Evolutionary conservation across 2,113 vertebrate genomes (phyloP).

Genomic region (Myanophis thanlyinensis): DNA sequence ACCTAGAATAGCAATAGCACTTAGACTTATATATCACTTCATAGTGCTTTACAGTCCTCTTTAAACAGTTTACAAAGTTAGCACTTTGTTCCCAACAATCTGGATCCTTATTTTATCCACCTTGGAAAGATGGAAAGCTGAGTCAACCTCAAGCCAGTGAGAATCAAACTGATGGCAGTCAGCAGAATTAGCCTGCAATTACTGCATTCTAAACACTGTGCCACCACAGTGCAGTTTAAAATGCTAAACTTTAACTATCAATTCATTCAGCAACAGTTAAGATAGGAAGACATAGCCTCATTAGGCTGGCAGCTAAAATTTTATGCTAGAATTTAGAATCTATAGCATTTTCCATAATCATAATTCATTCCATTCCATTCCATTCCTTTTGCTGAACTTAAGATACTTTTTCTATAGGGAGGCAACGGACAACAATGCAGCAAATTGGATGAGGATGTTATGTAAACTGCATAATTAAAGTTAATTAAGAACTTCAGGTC

Average conservation of each 20-base stretch:
- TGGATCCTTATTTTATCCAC: too few relatives aligned
- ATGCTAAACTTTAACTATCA: neutral
- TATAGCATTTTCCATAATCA: neutral
- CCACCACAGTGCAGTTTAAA: too few relatives aligned
- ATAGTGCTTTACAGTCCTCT: too few relatives aligned
- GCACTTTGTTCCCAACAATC: too few relatives aligned
- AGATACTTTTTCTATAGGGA: slow-evolving; percentile 38
- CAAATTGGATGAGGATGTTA: slow-evolving; percentile 37
- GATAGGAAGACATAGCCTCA: neutral
- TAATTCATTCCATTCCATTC: neutral
- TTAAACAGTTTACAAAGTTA: too few relatives aligned
- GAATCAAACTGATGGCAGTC: neutral
- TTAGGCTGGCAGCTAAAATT: neutral
- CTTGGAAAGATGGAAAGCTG: too few relatives aligned
- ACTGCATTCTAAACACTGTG: neutral
- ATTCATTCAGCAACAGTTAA: neutral
- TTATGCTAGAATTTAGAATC: neutral
- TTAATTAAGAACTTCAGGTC: slow-evolving; percentile 60
- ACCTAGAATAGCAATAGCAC: neutral
- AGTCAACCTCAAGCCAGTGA: neutral
- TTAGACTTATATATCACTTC: too few relatives aligned
- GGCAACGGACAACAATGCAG: slow-evolving; percentile 43
- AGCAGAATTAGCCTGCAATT: neutral
- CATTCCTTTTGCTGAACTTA: slow-evolving; percentile 21
- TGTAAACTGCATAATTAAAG: slow-evolving; percentile 69